Evolutionary conservation across 2,113 vertebrate species (phyloP), one percentile per base, ranked within the genome.

Genomic region (Xyliphius kryptos): DNA sequence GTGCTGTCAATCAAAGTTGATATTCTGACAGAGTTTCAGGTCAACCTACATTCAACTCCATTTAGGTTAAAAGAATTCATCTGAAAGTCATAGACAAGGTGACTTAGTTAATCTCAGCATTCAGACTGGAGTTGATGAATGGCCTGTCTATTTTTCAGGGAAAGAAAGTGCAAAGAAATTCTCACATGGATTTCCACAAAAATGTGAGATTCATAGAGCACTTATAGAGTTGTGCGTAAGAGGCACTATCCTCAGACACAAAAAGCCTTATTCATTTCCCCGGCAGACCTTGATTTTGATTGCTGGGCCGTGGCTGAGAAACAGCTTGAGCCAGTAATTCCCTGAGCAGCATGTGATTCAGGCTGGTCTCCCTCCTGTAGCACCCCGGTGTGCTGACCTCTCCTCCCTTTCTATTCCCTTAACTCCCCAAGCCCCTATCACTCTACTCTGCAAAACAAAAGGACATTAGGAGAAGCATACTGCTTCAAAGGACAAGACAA

Each of bases 401-500:
- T 55, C 43, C 21, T 59, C 48, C 46, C 32, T 58, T n/a, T 14
- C 61, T 56, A 14, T 59, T 32, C 53, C 38, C 51, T 58, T 13
- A 48, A 43, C 32, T 56, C 66, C 44, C 37, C 22, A 38, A 63
- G 52, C 59, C 62, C 73, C 55, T 47, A 66, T 67, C 61, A 62
- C 60, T 72, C 63, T 11, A 37, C 48, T 66, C 36, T 21, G 16
- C 44, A 62, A 71, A 74, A 74, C 57, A 20, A 70, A 75, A 68
- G 61, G 57, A 50, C 14, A 64, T 60, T 71, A 76, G 70, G 68
- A 67, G 68, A 71, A 63, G 61, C 51, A 57, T 36, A 51, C 53
- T 22, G 63, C 44, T 75, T 70, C 63, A 79, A 77, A 77, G 67
- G 69, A 37, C 65, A 69, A 65, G 38, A 67, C 65, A 49, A 70